These are phyloP conservation scores for Poecilus cupreus DNA, from an alignment of 2,888 invertebrate genomes.

Conservation along the genomic window DNA sequence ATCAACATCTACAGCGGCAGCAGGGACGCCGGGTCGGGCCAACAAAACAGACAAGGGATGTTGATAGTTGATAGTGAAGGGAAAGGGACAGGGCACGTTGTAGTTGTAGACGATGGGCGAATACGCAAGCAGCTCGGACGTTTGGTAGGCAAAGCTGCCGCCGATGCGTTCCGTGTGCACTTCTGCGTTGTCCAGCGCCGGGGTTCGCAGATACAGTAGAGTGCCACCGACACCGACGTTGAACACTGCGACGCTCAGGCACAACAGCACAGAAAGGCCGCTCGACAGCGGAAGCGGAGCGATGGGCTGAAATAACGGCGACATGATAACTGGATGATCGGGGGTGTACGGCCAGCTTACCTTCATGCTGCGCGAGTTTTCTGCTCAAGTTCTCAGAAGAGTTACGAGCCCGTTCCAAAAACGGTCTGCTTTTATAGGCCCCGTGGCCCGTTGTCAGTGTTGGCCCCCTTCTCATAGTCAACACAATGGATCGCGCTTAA, in stretches of 20 bases:
- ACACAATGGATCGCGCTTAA: conserved; percentile 55
- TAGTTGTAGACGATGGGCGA: conserved; percentile 67
- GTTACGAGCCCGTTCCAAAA: conserved; percentile 54
- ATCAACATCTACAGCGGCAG: conserved; percentile 19
- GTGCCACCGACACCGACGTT: neutral
- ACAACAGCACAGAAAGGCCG: conserved; percentile 37
- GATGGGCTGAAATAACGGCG: conserved; percentile 13
- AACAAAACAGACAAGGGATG: conserved; percentile 32
- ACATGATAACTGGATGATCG: conserved; percentile 7
- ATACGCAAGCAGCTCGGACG: conserved; percentile 75
- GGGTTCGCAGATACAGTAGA: conserved; percentile 68
- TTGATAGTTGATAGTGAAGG: conserved; percentile 17
- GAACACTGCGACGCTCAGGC: neutral
- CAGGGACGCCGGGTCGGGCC: conserved; percentile 56
- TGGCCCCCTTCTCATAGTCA: conserved; percentile 43
- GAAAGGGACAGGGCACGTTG: neutral
- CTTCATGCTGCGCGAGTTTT: conserved; percentile 39
- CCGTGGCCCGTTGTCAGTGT: conserved; percentile 53
- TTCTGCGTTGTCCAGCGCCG: conserved; percentile 74
- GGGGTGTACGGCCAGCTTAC: conserved; percentile 30
- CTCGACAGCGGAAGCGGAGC: conserved; percentile 63
- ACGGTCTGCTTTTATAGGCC: conserved; percentile 53
- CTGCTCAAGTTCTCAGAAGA: conserved; percentile 48
- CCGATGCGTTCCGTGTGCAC: conserved; percentile 74
- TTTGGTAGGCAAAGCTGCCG: conserved; percentile 76